Evolutionary conservation across 2,888 invertebrate species (phyloP).

Genomic region (Epiblema foenella): DNA sequence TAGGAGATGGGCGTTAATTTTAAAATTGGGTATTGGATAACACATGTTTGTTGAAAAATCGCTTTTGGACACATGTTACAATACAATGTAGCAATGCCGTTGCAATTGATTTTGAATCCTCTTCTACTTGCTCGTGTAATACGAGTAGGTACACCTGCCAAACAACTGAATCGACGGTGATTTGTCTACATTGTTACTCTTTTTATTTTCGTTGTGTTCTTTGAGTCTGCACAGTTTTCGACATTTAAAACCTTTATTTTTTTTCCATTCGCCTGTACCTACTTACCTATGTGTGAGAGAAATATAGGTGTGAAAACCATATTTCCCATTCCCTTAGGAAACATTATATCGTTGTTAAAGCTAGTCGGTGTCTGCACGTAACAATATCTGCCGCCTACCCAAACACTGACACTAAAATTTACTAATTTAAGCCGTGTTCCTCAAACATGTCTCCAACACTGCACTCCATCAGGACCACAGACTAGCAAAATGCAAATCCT

Average conservation of each 20-base stretch:
- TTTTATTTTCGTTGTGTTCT: neutral
- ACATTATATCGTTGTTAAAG: neutral
- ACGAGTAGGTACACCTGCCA: too few species aligned
- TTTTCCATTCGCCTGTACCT: neutral
- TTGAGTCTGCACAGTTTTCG: neutral
- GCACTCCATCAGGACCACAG: slow-evolving; percentile 37
- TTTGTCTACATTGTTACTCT: neutral
- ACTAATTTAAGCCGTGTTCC: slow-evolving; percentile 20
- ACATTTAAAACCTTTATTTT: neutral
- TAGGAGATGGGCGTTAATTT: too few species aligned
- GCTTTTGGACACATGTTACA: neutral
- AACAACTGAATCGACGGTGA: neutral
- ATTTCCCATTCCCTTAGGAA: neutral
- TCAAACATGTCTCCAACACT: slow-evolving; percentile 25
- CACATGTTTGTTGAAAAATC: neutral
- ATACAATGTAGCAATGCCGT: too few species aligned
- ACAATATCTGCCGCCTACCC: slow-evolving; percentile 16
- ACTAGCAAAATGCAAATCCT: slow-evolving; percentile 46
- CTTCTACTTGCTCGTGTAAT: neutral
- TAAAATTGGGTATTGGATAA: neutral
- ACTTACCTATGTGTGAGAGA: neutral
- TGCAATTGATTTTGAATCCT: neutral
- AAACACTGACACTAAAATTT: slow-evolving; percentile 10
- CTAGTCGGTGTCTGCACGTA: slow-evolving; percentile 5
- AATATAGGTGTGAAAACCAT: neutral